phyloP scores from a whole-genome alignment of 1,140 invertebrate genomes.

The Drosophila mauritiana region DNA sequence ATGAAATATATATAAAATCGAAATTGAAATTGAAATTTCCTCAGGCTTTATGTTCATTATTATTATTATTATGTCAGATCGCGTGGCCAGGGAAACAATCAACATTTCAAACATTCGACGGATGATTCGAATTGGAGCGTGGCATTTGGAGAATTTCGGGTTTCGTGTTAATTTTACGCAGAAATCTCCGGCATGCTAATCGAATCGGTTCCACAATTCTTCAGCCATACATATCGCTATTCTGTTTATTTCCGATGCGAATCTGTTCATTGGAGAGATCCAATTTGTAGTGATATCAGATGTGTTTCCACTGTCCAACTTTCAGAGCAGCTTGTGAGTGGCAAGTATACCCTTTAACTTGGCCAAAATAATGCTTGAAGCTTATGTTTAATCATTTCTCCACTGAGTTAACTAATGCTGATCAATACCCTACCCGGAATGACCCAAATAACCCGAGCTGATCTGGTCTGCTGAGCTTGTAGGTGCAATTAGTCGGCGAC shows the following conservation, averaged over 20 bases:
- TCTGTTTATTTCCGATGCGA: conserved; percentile 2
- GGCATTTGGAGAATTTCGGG: conserved; percentile 19
- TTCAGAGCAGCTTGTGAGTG: no score
- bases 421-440: background rate
- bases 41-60: no score
- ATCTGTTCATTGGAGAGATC: background rate
- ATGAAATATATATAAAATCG: no score
- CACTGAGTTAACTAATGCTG: no score
- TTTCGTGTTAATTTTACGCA: conserved; percentile 47
- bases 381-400: no score
- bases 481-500: conserved; percentile 68
- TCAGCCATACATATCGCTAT: background rate
- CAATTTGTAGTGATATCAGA: background rate
- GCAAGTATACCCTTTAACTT: no score
- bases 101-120: conserved; percentile 25
- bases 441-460: conserved; percentile 8
- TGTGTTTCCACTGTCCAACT: background rate
- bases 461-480: conserved; percentile 46
- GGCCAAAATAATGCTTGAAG: no score
- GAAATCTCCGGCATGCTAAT: conserved; percentile 32
- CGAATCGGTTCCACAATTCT: conserved; percentile 27
- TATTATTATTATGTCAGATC: conserved; percentile 32
- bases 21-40: no score
- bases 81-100: conserved; percentile 21
- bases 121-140: conserved; percentile 28